A percentile compares a stretch with the other conserved stretches of the same genome.
phyloP scores from a whole-genome alignment of 2,888 invertebrate species.

The Drosophila peninsularis region DNA sequence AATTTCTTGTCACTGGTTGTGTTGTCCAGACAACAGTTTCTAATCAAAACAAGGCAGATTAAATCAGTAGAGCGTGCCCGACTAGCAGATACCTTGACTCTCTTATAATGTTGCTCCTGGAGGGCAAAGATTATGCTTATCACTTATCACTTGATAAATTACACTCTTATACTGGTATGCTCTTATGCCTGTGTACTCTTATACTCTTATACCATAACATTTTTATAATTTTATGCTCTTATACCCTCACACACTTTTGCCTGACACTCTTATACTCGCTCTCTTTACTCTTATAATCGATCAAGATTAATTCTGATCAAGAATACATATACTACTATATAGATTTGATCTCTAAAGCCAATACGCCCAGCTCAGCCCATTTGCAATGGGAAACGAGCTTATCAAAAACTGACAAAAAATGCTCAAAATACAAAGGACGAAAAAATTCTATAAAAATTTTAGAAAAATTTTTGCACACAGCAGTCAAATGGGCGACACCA shows the following conservation, averaged over 20 bases:
- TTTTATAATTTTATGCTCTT: too few species aligned
- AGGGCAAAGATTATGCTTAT: too few species aligned
- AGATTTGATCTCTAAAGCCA: neutral
- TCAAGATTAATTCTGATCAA: too few species aligned
- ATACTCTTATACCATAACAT: neutral
- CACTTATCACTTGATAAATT: too few species aligned
- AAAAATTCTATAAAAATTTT: conserved; percentile 46
- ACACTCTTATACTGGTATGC: neutral
- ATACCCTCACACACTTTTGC: neutral
- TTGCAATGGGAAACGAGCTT: neutral
- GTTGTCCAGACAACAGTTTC: conserved; percentile 43
- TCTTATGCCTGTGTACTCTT: neutral
- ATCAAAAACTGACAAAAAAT: conserved; percentile 10
- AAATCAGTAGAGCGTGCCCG: neutral
- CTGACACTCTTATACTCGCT: too few species aligned
- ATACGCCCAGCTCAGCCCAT: neutral
- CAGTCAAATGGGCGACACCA: conserved; percentile 22
- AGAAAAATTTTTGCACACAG: conserved; percentile 29
- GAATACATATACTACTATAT: too few species aligned
- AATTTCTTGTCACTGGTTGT: conserved; percentile 10
- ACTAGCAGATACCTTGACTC: neutral
- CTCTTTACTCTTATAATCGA: too few species aligned
- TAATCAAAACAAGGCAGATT: conserved; percentile 43
- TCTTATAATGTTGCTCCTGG: neutral
- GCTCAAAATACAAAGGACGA: neutral